Evolutionary conservation across 2,797 vertebrate genomes (phyloP), one percentile per base, ranked within the genome.

Genomic region (Pteronotus mesoamericanus): DNA sequence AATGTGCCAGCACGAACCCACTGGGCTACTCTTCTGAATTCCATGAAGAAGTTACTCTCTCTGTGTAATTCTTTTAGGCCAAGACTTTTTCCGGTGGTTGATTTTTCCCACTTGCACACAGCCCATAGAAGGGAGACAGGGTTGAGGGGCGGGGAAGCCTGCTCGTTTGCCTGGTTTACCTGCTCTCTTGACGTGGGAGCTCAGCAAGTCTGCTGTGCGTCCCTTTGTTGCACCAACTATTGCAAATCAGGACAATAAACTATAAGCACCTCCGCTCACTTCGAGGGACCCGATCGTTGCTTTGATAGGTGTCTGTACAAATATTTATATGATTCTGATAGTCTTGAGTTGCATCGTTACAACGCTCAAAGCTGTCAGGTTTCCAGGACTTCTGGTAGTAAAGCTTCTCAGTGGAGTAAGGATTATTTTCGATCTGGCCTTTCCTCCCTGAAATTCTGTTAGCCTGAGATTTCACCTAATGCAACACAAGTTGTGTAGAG

Each of bases 261-360:
- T 94, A 37, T 95, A 94, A 96, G 96, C 91, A 3, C 46, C 80
- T 96, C 90, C 84, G 92, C 96, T 94, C 96, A 72, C 95, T 97
- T 86, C 15, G 95, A 86, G 95, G 96, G 94, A 97, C 95, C 14
- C 24, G 97, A 97, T 97, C 92, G 95, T 96, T 89, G 24, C 97
- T 89, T 96, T 57, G 96, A 98, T 98, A 98, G 98, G 97, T 96
- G 97, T 98, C 98, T 98, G 94, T 98, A 95, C 98, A 98, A 98
- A 98, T 98, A 98, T 98, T 98, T 98, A 97, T 97, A 97, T 95
- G 98, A 95, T 97, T 97, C 97, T 24, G 77, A 97, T 98, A 95
- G 97, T 97, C 97, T 96, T 94, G 97, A 96, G 97, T 98, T 96
- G 94, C 92, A 75, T 97, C 97, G 95, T 98, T 98, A 86, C 96